A percentile compares a stretch with the other conserved stretches of the same genome.
Evolutionary conservation across 2,888 invertebrate genomes (phyloP).

Genomic region (Choreutis nemorana): DNA sequence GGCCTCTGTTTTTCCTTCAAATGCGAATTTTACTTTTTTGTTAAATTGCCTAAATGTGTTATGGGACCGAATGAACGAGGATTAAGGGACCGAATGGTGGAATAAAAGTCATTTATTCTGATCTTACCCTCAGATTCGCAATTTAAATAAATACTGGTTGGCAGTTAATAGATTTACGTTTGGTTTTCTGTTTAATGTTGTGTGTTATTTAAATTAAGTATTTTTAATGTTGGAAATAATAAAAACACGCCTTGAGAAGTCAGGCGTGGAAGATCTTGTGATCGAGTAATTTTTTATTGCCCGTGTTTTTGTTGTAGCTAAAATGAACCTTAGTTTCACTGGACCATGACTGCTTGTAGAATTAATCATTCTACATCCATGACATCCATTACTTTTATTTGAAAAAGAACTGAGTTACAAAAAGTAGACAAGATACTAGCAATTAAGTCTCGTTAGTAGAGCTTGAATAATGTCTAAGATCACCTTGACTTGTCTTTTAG

Average conservation of each 20-base stretch:
- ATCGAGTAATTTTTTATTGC: slow-evolving; percentile 19
- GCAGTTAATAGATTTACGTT: too few species aligned
- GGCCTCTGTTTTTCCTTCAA: slow-evolving; percentile 35
- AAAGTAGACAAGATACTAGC: too few species aligned
- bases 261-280: slow-evolving; percentile 25
- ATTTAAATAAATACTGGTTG: too few species aligned
- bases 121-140: too few species aligned
- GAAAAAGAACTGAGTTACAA: too few species aligned
- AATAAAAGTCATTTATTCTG: too few species aligned
- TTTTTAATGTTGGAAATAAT: slow-evolving; percentile 5
- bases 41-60: slow-evolving; percentile 27
- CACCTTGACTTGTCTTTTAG: too few species aligned
- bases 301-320: too few species aligned
- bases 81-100: slow-evolving; percentile 16
- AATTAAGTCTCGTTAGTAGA: too few species aligned
- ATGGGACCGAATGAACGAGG: slow-evolving; percentile 21
- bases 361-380: slow-evolving; percentile 8
- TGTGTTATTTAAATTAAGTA: slow-evolving; percentile 1
- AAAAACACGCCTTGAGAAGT: slow-evolving; percentile 18
- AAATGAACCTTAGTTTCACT: slow-evolving; percentile 28
- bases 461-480: too few species aligned
- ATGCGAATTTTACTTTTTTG: slow-evolving; percentile 26
- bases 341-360: slow-evolving; percentile 37
- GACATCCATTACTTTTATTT: slow-evolving; percentile 4
- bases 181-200: too few species aligned